A percentile compares a stretch with the other conserved stretches of the same genome.
These are phyloP conservation scores for Chesias legatella DNA, from an alignment of 2,888 invertebrate species.

Conservation along the genomic window DNA sequence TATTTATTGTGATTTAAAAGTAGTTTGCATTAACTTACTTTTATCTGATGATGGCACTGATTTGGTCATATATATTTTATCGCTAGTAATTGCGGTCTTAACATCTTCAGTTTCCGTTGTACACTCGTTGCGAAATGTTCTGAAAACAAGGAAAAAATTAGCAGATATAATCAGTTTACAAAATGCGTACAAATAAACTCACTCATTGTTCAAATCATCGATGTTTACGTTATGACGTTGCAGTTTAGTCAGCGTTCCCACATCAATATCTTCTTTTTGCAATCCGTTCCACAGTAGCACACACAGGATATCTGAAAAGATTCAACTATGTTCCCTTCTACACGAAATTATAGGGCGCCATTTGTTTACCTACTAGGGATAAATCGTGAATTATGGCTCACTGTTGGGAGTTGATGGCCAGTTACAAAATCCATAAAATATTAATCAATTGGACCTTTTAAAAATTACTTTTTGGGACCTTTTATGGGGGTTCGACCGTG, in stretches of 20 bases:
- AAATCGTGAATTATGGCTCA: not conserved
- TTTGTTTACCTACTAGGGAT: no score
- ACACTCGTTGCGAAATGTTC: constrained; percentile 13
- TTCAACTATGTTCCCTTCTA: no score
- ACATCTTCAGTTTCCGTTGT: not conserved
- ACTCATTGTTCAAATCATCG: constrained; percentile 59
- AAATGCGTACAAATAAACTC: constrained; percentile 33
- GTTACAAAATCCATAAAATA: constrained; percentile 1
- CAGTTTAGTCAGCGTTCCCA: constrained; percentile 53
- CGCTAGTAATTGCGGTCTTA: not conserved
- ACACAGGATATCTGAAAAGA: constrained; percentile 64
- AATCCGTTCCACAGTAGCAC: constrained; percentile 64
- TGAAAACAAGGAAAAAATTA: constrained; percentile 9
- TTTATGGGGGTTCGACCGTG: constrained; percentile 62
- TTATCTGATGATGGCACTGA: not conserved
- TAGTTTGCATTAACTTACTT: constrained; percentile 6
- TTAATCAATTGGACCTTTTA: constrained; percentile 26
- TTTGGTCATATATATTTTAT: not conserved
- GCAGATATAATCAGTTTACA: not conserved
- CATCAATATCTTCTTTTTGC: constrained; percentile 65
- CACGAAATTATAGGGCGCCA: no score
- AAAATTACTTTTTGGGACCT: constrained; percentile 58
- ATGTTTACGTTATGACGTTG: constrained; percentile 59
- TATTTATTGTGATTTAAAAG: no score
- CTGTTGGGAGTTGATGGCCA: not conserved